These are phyloP conservation scores for Notospermus geniculatus DNA, from an alignment of 1,140 invertebrate genomes.

Conservation along the genomic window DNA sequence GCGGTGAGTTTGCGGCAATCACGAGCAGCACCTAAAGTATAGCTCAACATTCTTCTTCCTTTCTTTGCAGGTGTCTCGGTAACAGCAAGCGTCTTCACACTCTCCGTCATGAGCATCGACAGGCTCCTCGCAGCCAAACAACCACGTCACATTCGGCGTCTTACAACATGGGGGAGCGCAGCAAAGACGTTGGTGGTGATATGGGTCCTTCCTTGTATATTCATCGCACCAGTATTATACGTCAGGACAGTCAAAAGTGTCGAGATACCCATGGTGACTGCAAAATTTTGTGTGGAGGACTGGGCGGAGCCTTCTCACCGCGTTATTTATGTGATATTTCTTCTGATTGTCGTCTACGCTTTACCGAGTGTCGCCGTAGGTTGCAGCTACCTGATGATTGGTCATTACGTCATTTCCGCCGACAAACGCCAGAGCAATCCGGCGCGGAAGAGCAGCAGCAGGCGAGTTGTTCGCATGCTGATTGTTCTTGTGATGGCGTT, in stretches of 20 bases:
- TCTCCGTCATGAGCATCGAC: slow-evolving; percentile 79
- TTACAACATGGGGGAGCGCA: slow-evolving; percentile 63
- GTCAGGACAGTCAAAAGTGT: slow-evolving; percentile 52
- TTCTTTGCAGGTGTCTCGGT: slow-evolving; percentile 67
- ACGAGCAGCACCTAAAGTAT: too few species aligned
- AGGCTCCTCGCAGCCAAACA: slow-evolving; percentile 73
- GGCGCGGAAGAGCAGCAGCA: slow-evolving; percentile 70
- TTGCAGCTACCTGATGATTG: slow-evolving; percentile 59
- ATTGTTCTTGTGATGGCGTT: slow-evolving; percentile 89
- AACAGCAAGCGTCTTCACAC: slow-evolving; percentile 74
- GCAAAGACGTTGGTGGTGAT: slow-evolving; percentile 61
- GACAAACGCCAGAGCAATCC: slow-evolving; percentile 56
- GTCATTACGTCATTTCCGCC: slow-evolving; percentile 60
- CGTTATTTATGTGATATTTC: slow-evolving; percentile 58
- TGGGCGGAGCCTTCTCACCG: slow-evolving; percentile 49
- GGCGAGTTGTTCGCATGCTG: slow-evolving; percentile 87
- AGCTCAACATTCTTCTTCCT: slow-evolving; percentile 9
- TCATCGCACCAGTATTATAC: slow-evolving; percentile 68
- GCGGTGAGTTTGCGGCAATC: too few species aligned
- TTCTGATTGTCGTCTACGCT: slow-evolving; percentile 59
- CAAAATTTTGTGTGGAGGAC: slow-evolving; percentile 62
- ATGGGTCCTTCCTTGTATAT: slow-evolving; percentile 66
- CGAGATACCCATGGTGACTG: slow-evolving; percentile 21
- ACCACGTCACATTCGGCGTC: slow-evolving; percentile 60
- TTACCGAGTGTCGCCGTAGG: slow-evolving; percentile 57